These are phyloP conservation scores for Lineus longissimus DNA, from an alignment of 1,140 invertebrate genomes.

Conservation along the genomic window DNA sequence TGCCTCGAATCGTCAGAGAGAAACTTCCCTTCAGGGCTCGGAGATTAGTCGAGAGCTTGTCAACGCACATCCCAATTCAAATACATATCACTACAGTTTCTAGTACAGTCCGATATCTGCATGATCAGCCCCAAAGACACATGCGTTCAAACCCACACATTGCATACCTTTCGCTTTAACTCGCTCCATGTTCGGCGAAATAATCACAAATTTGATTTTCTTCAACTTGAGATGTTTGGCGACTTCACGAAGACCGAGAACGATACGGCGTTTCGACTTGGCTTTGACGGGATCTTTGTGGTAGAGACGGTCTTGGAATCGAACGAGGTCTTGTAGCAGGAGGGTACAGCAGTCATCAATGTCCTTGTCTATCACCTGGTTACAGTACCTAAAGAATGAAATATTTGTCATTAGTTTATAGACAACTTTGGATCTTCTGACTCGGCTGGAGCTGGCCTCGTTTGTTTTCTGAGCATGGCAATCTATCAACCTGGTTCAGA, in stretches of 20 bases:
- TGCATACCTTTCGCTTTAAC: slow-evolving; percentile 55
- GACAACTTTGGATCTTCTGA: background rate
- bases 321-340: slow-evolving; percentile 59
- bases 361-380: slow-evolving; percentile 53
- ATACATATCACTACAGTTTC: too few relatives aligned
- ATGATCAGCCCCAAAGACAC: too few relatives aligned
- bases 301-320: slow-evolving; percentile 62
- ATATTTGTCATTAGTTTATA: background rate
- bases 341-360: slow-evolving; percentile 48
- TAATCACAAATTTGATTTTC: slow-evolving; percentile 61
- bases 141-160: too few relatives aligned
- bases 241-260: slow-evolving; percentile 62
- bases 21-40: too few relatives aligned
- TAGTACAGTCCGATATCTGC: too few relatives aligned
- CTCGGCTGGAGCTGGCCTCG: background rate
- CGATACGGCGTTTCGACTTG: slow-evolving; percentile 57
- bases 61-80: too few relatives aligned
- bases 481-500: background rate
- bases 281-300: slow-evolving; percentile 62
- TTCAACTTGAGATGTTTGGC: slow-evolving; percentile 58
- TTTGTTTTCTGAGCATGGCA: background rate
- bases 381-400: slow-evolving; percentile 49
- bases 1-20: too few relatives aligned
- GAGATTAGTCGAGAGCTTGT: too few relatives aligned
- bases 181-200: slow-evolving; percentile 61